Base-by-base conservation (phyloP, 1,140 invertebrate genomes). In the Drosophila auraria region DNA sequence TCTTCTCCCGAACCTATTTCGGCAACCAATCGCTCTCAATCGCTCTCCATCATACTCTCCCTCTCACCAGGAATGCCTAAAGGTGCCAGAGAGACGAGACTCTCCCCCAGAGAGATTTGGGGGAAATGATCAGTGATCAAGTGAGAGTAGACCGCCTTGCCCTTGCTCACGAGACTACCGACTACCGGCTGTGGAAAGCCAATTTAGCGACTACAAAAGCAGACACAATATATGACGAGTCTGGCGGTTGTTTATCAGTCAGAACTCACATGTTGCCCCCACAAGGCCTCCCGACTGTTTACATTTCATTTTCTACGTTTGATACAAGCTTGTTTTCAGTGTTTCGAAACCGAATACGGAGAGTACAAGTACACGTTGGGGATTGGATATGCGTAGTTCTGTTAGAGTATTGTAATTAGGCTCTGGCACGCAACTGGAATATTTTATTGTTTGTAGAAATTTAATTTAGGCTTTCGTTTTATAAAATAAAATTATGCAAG, bases 101-200 rank as follows among this genome's bases (percentile, higher is more conserved):
- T 5, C 33, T 27, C 11, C 49, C 23, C 11, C 20, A 27, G 15
- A 11, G 30, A 53, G 11, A 23, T 8, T 23, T 38, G 4, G 23
- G 50, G 36, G 64, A 56, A 56, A 38, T 56, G 14, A 56, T 56
- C 33, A 15, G 8, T 5, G 33, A 56, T 56, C 33, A 23, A 56
- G 33, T 38, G 53, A 72, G 65, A 42, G 65, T 57, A 66, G 68
- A 40, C 38, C 36, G 47, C 33, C 17, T 36, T 56, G 68, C 56
- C 44, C 36, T 71, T 15, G 64, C 9, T 36, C 53, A 71, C 66
- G 69, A 72, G 69, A 59, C 61, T 23, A 38, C 8, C 15, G 17
- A 44, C 63, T 68, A 36, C 27, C 62, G 47, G 49, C 47, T 25
- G 47, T 69, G 42, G 27, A 69, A 66, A 69, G 36, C 15, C 9